Conservation (phyloP, 2,888 invertebrate genomes). For the Rhagonycha fulva region DNA sequence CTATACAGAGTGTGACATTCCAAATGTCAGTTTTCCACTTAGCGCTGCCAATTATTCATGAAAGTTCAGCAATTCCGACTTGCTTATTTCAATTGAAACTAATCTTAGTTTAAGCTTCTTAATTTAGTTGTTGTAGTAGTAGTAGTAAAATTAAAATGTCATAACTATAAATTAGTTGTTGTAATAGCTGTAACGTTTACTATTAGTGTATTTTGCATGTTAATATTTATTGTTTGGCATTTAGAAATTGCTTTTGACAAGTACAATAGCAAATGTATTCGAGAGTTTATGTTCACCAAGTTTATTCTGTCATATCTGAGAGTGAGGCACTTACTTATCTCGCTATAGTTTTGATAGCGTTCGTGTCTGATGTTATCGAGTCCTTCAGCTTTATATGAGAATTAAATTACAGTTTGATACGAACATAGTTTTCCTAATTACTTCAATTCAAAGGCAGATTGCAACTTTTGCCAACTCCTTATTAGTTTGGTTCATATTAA, state of each 20-base stretch:
- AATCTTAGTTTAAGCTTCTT: background rate
- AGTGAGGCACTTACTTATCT: constrained; percentile 30
- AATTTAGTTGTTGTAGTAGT: background rate
- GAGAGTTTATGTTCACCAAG: constrained; percentile 10
- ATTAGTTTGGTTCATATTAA: background rate
- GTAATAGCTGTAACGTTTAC: background rate
- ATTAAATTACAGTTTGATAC: constrained; percentile 43
- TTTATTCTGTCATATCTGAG: constrained; percentile 25
- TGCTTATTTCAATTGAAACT: background rate
- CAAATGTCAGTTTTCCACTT: too few relatives aligned
- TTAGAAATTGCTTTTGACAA: constrained; percentile 20
- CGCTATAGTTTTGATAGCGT: constrained; percentile 35
- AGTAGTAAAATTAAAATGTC: background rate
- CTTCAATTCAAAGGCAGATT: constrained; percentile 41
- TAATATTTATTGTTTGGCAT: constrained; percentile 1
- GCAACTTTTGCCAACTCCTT: constrained; percentile 26
- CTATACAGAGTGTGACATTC: too few relatives aligned
- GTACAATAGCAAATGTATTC: constrained; percentile 6
- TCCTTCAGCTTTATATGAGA: constrained; percentile 38
- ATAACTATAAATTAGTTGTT: background rate
- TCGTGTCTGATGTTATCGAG: constrained; percentile 38
- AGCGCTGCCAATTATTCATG: too few relatives aligned
- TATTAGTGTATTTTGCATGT: background rate
- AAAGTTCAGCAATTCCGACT: too few relatives aligned
- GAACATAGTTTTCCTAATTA: constrained; percentile 38